A percentile compares a stretch with the other conserved stretches of the same genome.
phyloP scores from a whole-genome alignment of 2,113 vertebrate species.

The Heteronetta atricapilla region DNA sequence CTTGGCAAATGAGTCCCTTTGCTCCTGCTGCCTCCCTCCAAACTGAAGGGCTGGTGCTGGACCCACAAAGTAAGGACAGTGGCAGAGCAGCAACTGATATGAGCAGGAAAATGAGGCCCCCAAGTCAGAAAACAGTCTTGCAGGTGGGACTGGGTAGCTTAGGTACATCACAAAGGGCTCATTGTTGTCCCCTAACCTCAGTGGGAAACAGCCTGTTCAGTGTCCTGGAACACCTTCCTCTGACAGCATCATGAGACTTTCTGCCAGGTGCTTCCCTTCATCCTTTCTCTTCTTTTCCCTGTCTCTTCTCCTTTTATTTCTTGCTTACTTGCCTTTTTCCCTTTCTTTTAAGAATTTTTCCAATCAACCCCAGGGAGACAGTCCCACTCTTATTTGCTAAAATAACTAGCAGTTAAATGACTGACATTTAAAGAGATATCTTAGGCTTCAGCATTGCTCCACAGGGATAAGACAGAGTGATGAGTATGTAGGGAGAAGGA shows the following conservation, averaged over 20 bases:
- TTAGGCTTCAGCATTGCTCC: conserved; percentile 35
- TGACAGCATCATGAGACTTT: rapidly evolving
- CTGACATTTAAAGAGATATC: conserved; percentile 41
- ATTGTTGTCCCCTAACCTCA: neutral
- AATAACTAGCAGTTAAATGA: conserved; percentile 59
- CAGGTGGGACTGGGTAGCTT: neutral
- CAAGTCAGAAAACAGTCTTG: neutral
- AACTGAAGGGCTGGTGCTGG: neutral
- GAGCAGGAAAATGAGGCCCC: neutral
- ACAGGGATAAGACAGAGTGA: conserved; percentile 1
- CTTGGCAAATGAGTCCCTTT: neutral
- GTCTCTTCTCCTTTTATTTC: neutral
- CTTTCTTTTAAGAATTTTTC: neutral
- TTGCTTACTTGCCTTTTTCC: neutral
- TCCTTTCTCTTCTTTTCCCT: conserved; percentile 6
- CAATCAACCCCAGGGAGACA: conserved; percentile 47
- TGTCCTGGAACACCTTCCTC: neutral
- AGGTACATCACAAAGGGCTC: neutral
- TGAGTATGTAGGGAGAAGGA: conserved; percentile 48
- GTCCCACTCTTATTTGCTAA: conserved; percentile 64
- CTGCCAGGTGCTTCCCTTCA: neutral
- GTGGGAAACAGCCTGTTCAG: neutral
- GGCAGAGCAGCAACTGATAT: neutral
- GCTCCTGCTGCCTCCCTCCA: neutral
- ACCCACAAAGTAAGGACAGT: rapidly evolving